Conservation (phyloP, 1,140 invertebrate genomes). For the Laupala kohalensis region DNA sequence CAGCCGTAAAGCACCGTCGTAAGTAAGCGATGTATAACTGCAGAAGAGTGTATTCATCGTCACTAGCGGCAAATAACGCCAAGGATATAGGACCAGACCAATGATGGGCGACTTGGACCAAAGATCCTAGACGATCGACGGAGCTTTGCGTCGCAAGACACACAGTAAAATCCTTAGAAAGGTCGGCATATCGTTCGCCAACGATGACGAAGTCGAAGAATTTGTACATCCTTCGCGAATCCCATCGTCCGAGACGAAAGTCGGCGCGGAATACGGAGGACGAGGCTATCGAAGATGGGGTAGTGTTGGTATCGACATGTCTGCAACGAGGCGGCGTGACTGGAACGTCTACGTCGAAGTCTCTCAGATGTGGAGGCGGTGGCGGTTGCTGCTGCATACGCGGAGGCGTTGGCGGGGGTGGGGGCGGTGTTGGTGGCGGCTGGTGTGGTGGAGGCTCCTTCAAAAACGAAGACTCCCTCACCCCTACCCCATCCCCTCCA, state of each 20-base stretch:
- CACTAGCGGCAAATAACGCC: constrained; percentile 66
- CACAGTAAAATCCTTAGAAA: constrained; percentile 43
- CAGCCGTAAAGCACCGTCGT: constrained; percentile 54
- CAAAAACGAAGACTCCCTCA: constrained; percentile 1
- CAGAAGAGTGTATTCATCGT: constrained; percentile 27
- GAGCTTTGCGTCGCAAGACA: constrained; percentile 75
- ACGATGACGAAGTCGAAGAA: constrained; percentile 58
- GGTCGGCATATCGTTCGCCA: constrained; percentile 40
- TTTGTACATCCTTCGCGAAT: constrained; percentile 48
- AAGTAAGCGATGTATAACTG: constrained; percentile 53
- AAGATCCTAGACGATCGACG: constrained; percentile 59
- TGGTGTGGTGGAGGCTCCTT: background rate
- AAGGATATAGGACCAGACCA: constrained; percentile 81
- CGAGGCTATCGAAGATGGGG: constrained; percentile 7
- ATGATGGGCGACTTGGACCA: constrained; percentile 60
- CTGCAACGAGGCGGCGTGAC: constrained; percentile 25
- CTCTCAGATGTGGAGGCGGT: background rate
- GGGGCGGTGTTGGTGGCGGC: constrained; percentile 6
- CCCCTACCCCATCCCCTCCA: too few species aligned
- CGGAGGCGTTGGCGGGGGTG: constrained; percentile 8
- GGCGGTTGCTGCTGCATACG: constrained; percentile 12
- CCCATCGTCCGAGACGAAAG: constrained; percentile 55
- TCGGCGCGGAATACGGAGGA: constrained; percentile 27
- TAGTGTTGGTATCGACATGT: constrained; percentile 22
- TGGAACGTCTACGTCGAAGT: constrained; percentile 19